phyloP scores from a whole-genome alignment of 1,140 invertebrate genomes.

The Bombus waltoni region DNA sequence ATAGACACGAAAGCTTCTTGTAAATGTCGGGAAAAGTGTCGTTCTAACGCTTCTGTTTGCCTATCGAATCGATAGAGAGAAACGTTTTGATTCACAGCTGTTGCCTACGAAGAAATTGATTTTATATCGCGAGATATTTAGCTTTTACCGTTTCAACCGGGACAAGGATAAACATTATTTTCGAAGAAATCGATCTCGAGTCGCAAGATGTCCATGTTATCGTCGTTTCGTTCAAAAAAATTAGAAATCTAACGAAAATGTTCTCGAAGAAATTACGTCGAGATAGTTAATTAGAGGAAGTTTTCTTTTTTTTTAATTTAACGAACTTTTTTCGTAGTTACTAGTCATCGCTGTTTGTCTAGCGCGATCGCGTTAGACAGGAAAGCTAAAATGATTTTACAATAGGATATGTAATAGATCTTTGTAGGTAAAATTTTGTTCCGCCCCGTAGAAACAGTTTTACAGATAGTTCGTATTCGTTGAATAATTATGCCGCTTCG shows the following conservation, averaged over 20 bases:
- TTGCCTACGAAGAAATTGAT: not conserved
- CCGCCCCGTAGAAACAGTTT: not conserved
- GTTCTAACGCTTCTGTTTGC: not conserved
- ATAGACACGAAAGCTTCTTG: slow-evolving; percentile 22
- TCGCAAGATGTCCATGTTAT: too few species aligned
- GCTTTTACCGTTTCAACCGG: not conserved
- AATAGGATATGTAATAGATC: not conserved
- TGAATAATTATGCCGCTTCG: slow-evolving; percentile 74
- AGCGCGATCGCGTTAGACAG: too few species aligned
- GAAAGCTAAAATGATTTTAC: too few species aligned
- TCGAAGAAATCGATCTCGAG: too few species aligned
- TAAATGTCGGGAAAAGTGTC: not conserved
- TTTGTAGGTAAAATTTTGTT: not conserved
- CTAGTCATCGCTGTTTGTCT: too few species aligned
- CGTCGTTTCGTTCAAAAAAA: too few species aligned
- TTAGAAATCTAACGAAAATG: too few species aligned
- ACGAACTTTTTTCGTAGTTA: not conserved
- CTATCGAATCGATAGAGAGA: slow-evolving; percentile 33
- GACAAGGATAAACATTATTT: too few species aligned
- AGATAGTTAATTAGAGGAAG: too few species aligned
- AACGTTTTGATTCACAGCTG: not conserved
- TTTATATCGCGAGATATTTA: not conserved
- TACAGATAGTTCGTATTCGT: slow-evolving; percentile 43
- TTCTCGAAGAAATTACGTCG: too few species aligned
- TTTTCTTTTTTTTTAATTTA: not conserved